phyloP scores from a whole-genome alignment of 2,888 invertebrate genomes.

The Andrena marginata region DNA sequence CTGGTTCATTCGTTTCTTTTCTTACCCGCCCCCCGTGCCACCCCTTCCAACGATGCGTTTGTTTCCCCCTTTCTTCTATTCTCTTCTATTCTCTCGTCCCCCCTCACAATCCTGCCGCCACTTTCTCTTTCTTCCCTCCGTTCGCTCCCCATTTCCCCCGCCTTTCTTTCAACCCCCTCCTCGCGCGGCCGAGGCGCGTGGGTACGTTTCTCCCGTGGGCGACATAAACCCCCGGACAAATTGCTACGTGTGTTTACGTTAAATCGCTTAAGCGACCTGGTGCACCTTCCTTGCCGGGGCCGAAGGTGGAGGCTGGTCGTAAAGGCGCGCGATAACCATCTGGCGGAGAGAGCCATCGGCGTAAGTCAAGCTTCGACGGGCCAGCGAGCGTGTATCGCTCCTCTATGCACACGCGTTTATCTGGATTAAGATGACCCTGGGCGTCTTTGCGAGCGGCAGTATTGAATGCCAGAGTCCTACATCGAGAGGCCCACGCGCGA shows the following conservation, averaged over 20 bases:
- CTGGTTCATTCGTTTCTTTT: not conserved
- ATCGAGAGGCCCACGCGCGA: not conserved
- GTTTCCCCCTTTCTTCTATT: conserved; percentile 4
- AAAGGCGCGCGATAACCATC: conserved; percentile 64
- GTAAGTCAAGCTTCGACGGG: conserved; percentile 66
- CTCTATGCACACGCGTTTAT: conserved; percentile 39
- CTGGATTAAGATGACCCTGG: conserved; percentile 62
- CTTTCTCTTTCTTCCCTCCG: conserved; percentile 15
- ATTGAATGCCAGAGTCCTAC: not conserved
- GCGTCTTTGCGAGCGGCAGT: conserved; percentile 27
- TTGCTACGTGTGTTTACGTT: conserved; percentile 73
- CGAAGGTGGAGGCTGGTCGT: conserved; percentile 54
- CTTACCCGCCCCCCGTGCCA: not conserved
- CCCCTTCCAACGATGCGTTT: not conserved
- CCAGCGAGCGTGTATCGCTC: not conserved
- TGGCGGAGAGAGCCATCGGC: conserved; percentile 53
- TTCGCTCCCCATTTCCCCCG: not conserved
- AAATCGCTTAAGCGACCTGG: conserved; percentile 65
- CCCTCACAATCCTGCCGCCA: not conserved
- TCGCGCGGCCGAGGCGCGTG: conserved; percentile 6
- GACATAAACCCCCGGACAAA: conserved; percentile 68
- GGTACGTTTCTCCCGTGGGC: conserved; percentile 53
- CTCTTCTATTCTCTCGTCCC: conserved; percentile 11
- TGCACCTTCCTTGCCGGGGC: conserved; percentile 8
- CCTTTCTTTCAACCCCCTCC: conserved; percentile 22